Evolutionary conservation across 2,888 invertebrate species (phyloP).

Genomic region (Mesorhabditis sp.): DNA sequence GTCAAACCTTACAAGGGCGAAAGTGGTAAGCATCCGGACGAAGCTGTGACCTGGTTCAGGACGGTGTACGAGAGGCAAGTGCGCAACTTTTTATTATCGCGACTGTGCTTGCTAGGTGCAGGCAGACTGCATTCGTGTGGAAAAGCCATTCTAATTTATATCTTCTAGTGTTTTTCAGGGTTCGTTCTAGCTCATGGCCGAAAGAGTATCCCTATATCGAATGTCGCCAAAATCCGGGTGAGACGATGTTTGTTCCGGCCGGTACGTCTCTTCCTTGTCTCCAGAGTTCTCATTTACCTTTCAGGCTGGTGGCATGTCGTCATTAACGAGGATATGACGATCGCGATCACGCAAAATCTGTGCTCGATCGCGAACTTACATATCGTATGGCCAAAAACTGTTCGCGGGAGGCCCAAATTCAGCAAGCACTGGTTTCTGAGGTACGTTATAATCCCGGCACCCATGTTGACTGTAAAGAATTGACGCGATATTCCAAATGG

Average conservation of each 20-base stretch:
- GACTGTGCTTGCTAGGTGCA: too few relatives aligned
- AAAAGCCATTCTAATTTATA: too few relatives aligned
- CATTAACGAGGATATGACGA: constrained; percentile 87
- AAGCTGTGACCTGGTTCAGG: constrained; percentile 96
- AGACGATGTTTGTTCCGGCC: constrained; percentile 53
- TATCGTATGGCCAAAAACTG: constrained; percentile 66
- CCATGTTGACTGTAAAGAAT: not conserved
- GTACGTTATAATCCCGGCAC: constrained; percentile 10
- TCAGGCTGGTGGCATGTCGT: constrained; percentile 99
- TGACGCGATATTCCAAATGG: not conserved
- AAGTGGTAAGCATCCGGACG: constrained; percentile 95
- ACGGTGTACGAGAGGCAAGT: constrained; percentile 72
- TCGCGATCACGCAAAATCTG: constrained; percentile 97
- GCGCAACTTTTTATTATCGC: too few relatives aligned
- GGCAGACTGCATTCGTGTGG: too few relatives aligned
- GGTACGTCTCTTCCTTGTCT: constrained; percentile 62
- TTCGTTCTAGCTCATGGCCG: constrained; percentile 18
- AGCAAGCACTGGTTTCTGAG: constrained; percentile 77
- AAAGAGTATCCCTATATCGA: constrained; percentile 43
- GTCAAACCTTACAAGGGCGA: constrained; percentile 85
- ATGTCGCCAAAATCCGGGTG: constrained; percentile 48
- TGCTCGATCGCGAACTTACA: constrained; percentile 88
- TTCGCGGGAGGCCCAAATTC: constrained; percentile 87
- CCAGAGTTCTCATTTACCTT: constrained; percentile 62
- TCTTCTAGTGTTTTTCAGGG: not conserved